Base-by-base conservation (phyloP, 2,888 invertebrate genomes). In the Drosophila merina region DNA sequence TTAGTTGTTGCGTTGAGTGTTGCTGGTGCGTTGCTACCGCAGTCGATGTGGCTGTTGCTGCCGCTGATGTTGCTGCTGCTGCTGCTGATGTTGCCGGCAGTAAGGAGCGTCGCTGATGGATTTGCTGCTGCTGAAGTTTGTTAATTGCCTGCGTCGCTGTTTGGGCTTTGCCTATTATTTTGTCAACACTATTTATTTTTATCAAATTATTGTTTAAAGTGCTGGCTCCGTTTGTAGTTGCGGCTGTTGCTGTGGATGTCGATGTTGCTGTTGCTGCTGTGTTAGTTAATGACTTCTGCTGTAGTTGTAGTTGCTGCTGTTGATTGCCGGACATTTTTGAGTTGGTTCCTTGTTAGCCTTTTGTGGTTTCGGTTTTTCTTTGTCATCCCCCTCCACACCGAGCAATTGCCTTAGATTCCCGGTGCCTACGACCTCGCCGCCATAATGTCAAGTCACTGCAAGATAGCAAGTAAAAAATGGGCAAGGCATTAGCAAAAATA, bases 241-340 rank as follows among this genome's bases (percentile, higher is more conserved):
- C 20, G 63, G 68, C 47, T 63, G 70, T 30, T 70, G 75, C 42
- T 56, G 20, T 28, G 28, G 28, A 4, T 28, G 28, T 5, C 28
- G 28, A 28, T 6, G 40, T 3, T 40, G 40, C 8, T 7, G 40
- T 7, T 42, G 62, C 30, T 64, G 74, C 14, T 66, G 76, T 49
- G 48, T 70, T 66, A 44, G 58, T 48, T 57, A 52, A 58, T 56
- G 64, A 54, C 69, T 60, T 59, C 31, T 80, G 76, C 20, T 73
- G 79, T 54, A 50, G 38, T 50, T 75, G 75, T 57, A 51, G 58
- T 55, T 79, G 74, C 59, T 78, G 78, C 63, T 88, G 80, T 75
- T 89, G 86, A 84, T 79, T 86, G 85, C 82, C 83, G 75, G 82
- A 83, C 82, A 83, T 83, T 86, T 86, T 83, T 57, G 70, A 75